Evolutionary conservation across 2,797 vertebrate genomes (phyloP), one percentile per base, ranked within the genome.

Genomic region (Hippocampus kuda): DNA sequence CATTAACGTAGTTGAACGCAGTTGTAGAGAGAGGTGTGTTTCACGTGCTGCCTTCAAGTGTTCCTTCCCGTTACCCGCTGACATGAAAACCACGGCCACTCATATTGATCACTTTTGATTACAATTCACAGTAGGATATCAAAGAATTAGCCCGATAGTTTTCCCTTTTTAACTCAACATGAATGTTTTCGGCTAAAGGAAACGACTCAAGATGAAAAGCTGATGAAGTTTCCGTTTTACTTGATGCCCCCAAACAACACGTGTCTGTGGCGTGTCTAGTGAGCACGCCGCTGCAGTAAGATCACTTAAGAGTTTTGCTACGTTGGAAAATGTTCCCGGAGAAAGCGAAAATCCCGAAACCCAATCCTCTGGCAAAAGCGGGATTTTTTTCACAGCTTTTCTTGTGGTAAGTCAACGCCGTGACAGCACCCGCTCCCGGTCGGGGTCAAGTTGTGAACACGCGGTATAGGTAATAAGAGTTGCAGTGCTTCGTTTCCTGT

Each of bases 341-440:
- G 44, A 48, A 48, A 24, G 27, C 5, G 7, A 44, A 65, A 16
- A 27, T 48, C 26, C 7, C 26, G 7, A 48, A 46, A 48, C 46
- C 16, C 15, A 65, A 48, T 11, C 72, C 72, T 4, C 60, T 74
- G 68, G 46, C 18, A 38, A 24, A n/a, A 16, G 68, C 72, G 8
- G 66, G 65, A 4, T 24, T 48, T 49, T 30, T 68, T 22, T 75
- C 73, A 22, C 68, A 70, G 27, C 53, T 75, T 24, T 75, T 75
- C 11, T 15, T 75, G 13, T 75, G 73, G 69, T 75, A 48, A 71
- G 66, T 48, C 11, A 24, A 13, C 22, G 30, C 18, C 59, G 9
- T 22, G 42, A 20, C 16, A 34, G 27, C 15, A 30, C 12, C 20
- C 56, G 26, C 13, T 59, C 26, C 20, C 57, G 13, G 27, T 30